Base-by-base conservation (phyloP, 2,888 invertebrate species). In the Caenorhabditis zanzibari region DNA sequence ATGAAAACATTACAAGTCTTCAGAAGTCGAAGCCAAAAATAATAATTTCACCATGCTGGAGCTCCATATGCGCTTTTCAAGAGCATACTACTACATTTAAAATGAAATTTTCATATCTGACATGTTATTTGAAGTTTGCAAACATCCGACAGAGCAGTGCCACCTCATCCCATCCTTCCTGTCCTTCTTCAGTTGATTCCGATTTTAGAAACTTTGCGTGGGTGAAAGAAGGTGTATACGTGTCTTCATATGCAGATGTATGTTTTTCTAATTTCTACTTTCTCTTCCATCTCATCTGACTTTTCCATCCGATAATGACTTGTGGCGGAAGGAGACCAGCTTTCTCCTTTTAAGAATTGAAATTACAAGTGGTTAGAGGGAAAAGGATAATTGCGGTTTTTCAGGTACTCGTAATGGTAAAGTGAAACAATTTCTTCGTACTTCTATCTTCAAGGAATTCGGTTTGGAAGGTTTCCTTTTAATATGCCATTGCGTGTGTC, bases 301-400 rank as follows among this genome's bases (percentile, higher is more conserved):
- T 69, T 69, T 49, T 71, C 69, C 63, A 44, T 77, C 77, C 77
- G 77, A 77, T 77, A 77, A 77, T 77, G 77, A 77, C 77, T 76
- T 76, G 56, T n/a, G 26, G 66, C 12, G 26, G 54, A 54, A 22
- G 14, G 49, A 59, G 16, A 58, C 49, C 69, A 59, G 69, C 77
- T 77, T 77, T 77, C 77, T 58, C 76, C 66, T 38, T 68, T 66
- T 68, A 28, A 69, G 61, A 54, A 54, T 61, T 32, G 26, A 68
- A 69, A 69, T 63, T 47, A 61, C 76, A 69, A 71, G 69, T 77
- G 63, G 77, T 61, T 61, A n/a, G 69, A 16, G 59, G 47, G 32
- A n/a, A n/a, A n/a, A n/a, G 79, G 64, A 79, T 79, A 79, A 79
- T 79, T 72, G 79, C 63, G 77, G 52, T 68, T 68, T 76, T 76